Conservation (phyloP, 2,888 invertebrate species). For the Deroplatys truncata region DNA sequence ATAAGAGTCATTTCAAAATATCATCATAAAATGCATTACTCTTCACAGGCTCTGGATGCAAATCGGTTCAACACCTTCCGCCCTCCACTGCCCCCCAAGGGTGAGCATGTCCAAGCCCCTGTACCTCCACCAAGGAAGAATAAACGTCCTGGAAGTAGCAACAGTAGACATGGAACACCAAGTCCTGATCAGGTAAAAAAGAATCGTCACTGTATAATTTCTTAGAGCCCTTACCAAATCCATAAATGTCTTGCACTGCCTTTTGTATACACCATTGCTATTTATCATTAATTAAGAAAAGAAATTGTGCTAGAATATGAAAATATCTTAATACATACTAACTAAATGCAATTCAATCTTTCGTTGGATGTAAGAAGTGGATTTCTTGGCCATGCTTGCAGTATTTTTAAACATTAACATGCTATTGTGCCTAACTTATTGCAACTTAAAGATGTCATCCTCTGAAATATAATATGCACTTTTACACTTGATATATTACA, state of each 20-base stretch:
- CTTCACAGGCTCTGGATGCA: constrained; percentile 23
- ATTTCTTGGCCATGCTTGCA: too few relatives aligned
- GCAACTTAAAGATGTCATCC: too few relatives aligned
- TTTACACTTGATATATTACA: too few relatives aligned
- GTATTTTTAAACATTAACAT: too few relatives aligned
- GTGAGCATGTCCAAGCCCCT: constrained; percentile 48
- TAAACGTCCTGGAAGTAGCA: constrained; percentile 43
- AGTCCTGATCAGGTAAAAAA: constrained; percentile 30
- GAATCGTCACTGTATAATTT: constrained; percentile 10
- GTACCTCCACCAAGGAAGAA: constrained; percentile 61
- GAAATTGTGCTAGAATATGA: not conserved
- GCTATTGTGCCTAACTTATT: too few relatives aligned
- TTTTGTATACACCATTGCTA: not conserved
- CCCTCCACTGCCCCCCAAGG: constrained; percentile 68
- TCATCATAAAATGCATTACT: not conserved
- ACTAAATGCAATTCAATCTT: not conserved
- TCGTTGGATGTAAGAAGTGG: too few relatives aligned
- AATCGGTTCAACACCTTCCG: constrained; percentile 34
- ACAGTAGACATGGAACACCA: constrained; percentile 32
- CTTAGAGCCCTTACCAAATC: not conserved
- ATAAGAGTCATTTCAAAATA: too few relatives aligned
- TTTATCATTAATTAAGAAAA: not conserved
- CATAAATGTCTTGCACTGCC: not conserved
- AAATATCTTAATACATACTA: not conserved
- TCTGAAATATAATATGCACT: too few relatives aligned